Evolutionary conservation across 2,113 vertebrate genomes (phyloP).

Genomic region (Etheostoma spectabile): DNA sequence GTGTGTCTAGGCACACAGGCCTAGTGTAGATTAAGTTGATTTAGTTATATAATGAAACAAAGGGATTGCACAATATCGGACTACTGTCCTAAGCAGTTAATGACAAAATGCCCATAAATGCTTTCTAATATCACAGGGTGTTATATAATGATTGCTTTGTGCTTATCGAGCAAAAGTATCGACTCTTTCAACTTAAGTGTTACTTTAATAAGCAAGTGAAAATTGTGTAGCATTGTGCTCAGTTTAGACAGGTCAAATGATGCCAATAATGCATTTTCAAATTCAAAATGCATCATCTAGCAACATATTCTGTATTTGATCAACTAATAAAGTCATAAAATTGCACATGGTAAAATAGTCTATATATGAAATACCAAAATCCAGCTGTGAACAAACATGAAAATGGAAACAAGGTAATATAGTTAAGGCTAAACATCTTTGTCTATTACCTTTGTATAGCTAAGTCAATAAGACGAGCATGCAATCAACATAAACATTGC

Average conservation of each 20-base stretch:
- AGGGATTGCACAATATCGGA: constrained; percentile 52
- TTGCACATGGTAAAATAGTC: constrained; percentile 80
- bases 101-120: constrained; percentile 68
- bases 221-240: constrained; percentile 62
- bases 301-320: constrained; percentile 71
- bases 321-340: constrained; percentile 77
- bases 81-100: constrained; percentile 57
- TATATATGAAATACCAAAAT: constrained; percentile 82
- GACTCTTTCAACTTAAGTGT: constrained; percentile 78
- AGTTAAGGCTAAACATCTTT: constrained; percentile 90
- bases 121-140: constrained; percentile 50
- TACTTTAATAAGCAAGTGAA: constrained; percentile 73
- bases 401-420: constrained; percentile 89
- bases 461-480: constrained; percentile 89
- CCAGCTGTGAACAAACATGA: constrained; percentile 80
- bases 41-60: constrained; percentile 52
- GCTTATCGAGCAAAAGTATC: constrained; percentile 75
- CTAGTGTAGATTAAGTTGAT: constrained; percentile 46
- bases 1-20: constrained; percentile 32
- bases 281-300: constrained; percentile 64
- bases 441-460: constrained; percentile 85
- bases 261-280: constrained; percentile 64
- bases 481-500: constrained; percentile 88
- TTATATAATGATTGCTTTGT: constrained; percentile 71
- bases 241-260: constrained; percentile 61